Evolutionary conservation across 2,797 vertebrate species (phyloP).

Genomic region (Peromyscus aztecus): DNA sequence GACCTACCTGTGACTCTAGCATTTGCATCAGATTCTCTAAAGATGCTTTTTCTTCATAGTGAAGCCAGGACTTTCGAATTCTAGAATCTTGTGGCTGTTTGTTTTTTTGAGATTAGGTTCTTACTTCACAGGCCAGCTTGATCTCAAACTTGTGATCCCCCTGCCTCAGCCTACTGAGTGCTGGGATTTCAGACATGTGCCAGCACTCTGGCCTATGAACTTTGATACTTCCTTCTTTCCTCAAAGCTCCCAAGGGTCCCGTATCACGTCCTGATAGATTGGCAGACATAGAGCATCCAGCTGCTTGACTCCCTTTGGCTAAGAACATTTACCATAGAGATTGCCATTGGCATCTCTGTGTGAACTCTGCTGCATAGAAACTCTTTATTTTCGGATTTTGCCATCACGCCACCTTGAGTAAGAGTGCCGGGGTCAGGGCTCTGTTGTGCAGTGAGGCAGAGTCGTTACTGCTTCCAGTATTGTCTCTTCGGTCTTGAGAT

Average conservation of each 20-base stretch:
- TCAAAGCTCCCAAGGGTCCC: background rate
- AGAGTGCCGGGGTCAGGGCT: background rate
- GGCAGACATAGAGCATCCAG: background rate
- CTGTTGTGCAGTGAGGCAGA: background rate
- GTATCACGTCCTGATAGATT: background rate
- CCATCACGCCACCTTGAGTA: background rate
- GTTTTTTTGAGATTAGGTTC: background rate
- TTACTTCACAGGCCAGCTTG: background rate
- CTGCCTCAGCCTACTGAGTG: background rate
- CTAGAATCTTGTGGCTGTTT: background rate
- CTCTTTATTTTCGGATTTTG: background rate
- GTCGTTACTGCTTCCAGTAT: background rate
- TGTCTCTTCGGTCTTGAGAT: background rate
- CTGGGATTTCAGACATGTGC: background rate
- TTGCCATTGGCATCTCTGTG: background rate
- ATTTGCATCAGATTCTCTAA: background rate
- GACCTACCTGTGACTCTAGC: background rate
- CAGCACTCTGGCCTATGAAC: background rate
- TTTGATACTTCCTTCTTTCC: conserved; percentile 29
- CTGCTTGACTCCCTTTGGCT: background rate
- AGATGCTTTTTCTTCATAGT: conserved; percentile 27
- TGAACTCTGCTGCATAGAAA: background rate
- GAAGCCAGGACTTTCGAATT: background rate
- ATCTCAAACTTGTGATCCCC: background rate
- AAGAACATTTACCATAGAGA: background rate